Evolutionary conservation across 2,113 vertebrate genomes (phyloP), one percentile per base, ranked within the genome.

Genomic region (Terrapene triunguis): DNA sequence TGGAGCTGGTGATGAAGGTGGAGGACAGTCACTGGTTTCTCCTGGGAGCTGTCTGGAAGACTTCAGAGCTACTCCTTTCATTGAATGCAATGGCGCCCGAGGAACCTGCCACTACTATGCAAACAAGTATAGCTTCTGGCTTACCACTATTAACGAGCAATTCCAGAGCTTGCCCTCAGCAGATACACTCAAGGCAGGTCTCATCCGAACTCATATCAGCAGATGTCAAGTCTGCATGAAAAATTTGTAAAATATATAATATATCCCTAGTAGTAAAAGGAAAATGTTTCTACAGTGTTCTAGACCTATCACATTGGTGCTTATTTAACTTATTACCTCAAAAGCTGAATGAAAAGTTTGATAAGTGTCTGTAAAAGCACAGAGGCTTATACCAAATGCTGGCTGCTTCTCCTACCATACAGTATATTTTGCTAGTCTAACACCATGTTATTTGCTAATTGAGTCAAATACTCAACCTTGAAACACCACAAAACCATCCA

Each of bases 151-250:
- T 47, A 99, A 99, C 85, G 98, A 98, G 84, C 92, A 95, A 32
- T 99, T 99, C 98, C 99, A 99, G 84, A 97, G 98, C 83, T 83
- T 98, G 1, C 99, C 99, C 0, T 93, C 97, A 0, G 88, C 99
- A 10, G 99, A 99, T 96, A 99, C 99, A 0, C 99, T 99, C 65
- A 99, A 99, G 97, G 99, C 99, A 1, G 99, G 99, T 80, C 99
- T 99, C 97, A 99, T 99, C 91, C 98, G 99, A 96, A 99, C 99
- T 1, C 99, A 99, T 80, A 99, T 99, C 97, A 99, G 99, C 98
- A 99, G 99, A 93, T 99, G 99, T 96, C 99, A 99, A 98, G 99
- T 99, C 95, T 99, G 99, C 98, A 99, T 99, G 99, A 99, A 99
- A 98, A 99, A 99, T 98, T 97, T 99, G 96, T 99, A 98, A 99